These are phyloP conservation scores for Brachypalpus laphriformis DNA, from an alignment of 2,888 invertebrate species.

Conservation along the genomic window DNA sequence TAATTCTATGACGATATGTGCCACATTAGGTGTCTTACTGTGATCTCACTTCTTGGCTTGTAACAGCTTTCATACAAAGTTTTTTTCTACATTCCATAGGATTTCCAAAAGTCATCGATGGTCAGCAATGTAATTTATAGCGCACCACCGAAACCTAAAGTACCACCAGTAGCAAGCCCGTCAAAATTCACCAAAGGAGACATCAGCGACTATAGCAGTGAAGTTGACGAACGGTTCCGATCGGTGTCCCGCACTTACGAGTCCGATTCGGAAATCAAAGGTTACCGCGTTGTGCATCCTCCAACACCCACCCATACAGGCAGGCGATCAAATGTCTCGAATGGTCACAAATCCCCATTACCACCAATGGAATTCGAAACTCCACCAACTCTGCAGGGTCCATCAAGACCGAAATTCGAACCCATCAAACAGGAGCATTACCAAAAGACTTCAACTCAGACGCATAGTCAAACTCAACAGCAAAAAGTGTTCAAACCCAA, in stretches of 20 bases:
- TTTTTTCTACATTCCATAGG: conserved; percentile 81
- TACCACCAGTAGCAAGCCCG: conserved; percentile 77
- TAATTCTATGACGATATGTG: background rate
- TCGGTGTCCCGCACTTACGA: conserved; percentile 85
- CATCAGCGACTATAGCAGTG: conserved; percentile 90
- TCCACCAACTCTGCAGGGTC: conserved; percentile 82
- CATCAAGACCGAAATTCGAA: conserved; percentile 85
- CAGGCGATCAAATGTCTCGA: conserved; percentile 82
- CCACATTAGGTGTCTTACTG: background rate
- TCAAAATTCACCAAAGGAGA: conserved; percentile 77
- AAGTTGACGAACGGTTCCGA: conserved; percentile 86
- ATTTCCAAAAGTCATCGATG: conserved; percentile 84
- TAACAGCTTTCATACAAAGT: background rate
- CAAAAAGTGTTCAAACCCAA: conserved; percentile 84
- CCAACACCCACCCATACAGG: conserved; percentile 83
- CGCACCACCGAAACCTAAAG: conserved; percentile 82
- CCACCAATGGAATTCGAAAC: conserved; percentile 86
- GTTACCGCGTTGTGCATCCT: conserved; percentile 86
- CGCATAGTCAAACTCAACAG: conserved; percentile 78
- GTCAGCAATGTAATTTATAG: conserved; percentile 83
- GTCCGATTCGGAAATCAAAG: conserved; percentile 84
- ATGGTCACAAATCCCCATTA: conserved; percentile 83
- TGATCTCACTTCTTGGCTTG: conserved; percentile 23
- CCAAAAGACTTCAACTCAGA: conserved; percentile 78
- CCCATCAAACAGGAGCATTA: conserved; percentile 84